These are phyloP conservation scores for Knipowitschia caucasica DNA, from an alignment of 2,797 vertebrate species.

Conservation along the genomic window DNA sequence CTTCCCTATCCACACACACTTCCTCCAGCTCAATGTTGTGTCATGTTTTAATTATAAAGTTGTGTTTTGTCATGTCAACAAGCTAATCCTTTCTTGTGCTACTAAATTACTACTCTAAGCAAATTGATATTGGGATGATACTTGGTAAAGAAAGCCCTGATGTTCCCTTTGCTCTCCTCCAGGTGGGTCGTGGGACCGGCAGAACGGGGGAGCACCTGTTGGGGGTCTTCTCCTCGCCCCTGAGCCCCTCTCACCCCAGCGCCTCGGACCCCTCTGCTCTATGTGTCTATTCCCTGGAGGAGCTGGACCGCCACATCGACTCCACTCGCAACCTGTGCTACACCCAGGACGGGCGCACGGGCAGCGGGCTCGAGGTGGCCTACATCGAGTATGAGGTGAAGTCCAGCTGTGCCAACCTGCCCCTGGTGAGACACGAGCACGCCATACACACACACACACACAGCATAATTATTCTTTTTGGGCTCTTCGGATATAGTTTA, in stretches of 20 bases:
- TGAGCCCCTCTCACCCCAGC: constrained; percentile 67
- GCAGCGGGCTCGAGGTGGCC: constrained; percentile 77
- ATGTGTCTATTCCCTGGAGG: constrained; percentile 85
- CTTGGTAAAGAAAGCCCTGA: too few species aligned
- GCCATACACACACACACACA: background rate
- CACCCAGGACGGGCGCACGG: constrained; percentile 80
- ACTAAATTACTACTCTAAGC: background rate
- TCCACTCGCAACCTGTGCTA: constrained; percentile 90
- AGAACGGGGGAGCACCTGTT: constrained; percentile 77
- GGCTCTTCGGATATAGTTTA: too few species aligned
- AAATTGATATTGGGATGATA: too few species aligned
- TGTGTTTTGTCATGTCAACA: too few species aligned
- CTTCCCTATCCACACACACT: too few species aligned
- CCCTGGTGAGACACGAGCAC: constrained; percentile 72
- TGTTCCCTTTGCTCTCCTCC: constrained; percentile 14
- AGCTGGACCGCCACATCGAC: constrained; percentile 85
- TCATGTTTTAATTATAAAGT: too few species aligned
- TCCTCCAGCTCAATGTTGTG: too few species aligned
- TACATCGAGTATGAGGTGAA: constrained; percentile 97
- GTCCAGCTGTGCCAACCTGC: constrained; percentile 90
- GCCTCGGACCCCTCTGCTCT: constrained; percentile 83
- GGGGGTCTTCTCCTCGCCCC: constrained; percentile 82
- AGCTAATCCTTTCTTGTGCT: background rate
- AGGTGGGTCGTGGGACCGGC: constrained; percentile 62
- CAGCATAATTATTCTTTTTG: too few species aligned